Conservation (phyloP, 1,140 invertebrate species). For the Choristoneura fumiferana region DNA sequence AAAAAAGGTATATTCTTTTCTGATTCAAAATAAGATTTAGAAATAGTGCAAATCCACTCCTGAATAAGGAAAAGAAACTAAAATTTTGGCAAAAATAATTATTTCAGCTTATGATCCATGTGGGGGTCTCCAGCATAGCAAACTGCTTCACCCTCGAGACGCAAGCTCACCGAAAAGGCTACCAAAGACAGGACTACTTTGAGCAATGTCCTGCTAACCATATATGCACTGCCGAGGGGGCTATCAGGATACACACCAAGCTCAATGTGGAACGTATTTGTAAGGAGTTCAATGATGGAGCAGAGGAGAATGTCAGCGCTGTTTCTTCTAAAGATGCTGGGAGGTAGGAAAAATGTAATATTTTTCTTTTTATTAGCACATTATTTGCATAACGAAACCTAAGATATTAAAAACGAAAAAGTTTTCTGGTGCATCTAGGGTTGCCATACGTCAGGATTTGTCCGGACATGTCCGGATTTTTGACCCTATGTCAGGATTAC, state of each 20-base stretch:
- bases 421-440: no score
- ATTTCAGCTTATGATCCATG: conserved; percentile 82
- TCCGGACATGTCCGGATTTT: no score
- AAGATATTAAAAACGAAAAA: no score
- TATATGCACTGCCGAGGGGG: conserved; percentile 28
- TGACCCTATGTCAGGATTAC: no score
- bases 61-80: no score
- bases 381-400: no score
- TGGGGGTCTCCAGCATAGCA: conserved; percentile 80
- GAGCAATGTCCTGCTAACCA: conserved; percentile 63
- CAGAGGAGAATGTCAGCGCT: conserved; percentile 43
- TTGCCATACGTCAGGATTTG: no score
- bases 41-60: no score
- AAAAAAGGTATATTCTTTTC: no score
- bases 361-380: no score
- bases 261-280: not conserved
- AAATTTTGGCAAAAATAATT: conserved; percentile 20
- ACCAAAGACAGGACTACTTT: conserved; percentile 73
- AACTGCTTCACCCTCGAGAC: conserved; percentile 80
- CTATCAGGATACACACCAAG: not conserved
- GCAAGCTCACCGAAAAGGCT: conserved; percentile 79
- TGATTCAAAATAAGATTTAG: no score
- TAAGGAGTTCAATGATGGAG: conserved; percentile 46
- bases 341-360: no score
- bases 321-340: conserved; percentile 67